Evolutionary conservation across 2,888 invertebrate species (phyloP), one percentile per base, ranked within the genome.

Genomic region (Drosophila anomalata): DNA sequence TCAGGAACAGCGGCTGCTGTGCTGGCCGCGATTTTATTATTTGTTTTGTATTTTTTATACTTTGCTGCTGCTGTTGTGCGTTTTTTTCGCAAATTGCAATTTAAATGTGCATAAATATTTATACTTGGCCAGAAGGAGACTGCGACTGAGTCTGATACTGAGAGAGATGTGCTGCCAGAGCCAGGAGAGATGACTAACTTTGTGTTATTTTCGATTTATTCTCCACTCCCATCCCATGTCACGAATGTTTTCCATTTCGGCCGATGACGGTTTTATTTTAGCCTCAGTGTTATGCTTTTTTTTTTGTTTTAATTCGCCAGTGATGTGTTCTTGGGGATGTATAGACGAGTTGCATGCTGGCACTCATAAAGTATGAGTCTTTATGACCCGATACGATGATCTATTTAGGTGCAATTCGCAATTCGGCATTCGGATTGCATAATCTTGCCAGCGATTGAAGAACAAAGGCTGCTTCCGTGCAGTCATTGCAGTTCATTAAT

Each of bases 191-290:
- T 80, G 84, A 84, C 73, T 77, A 81, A 84, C 65, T 24, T 39
- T 33, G 33, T 57, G 57, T 79, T 62, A 72, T 78, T 78, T 80
- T 78, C 54, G 46, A 76, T 48, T 29, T 51, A 53, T 60, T 44
- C 20, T 42, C 47, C 44, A 31, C 24, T 51, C 50, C 33, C 17
- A 17, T 17, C 1, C 1, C 83, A 73, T 86, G 80, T 83, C 83
- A 82, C 79, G 76, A 83, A 82, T 75, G 63, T 82, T 75, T 77
- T 76, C 69, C 76, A 82, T 72, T 78, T 76, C 44, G n/a, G 47
- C 20, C 26, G 73, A 52, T 71, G 74, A 53, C 66, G 65, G 46
- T 52, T 65, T 58, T 41, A 39, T 53, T 62, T 39, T 31, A 52
- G 50, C 26, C 26, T 26, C 26, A 7, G 7, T 26, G 6, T 26